Percentiles rank a stretch among this genome's conserved stretches.
Evolutionary conservation across 2,113 vertebrate genomes (phyloP).

Genomic region (Alouatta palliata): DNA sequence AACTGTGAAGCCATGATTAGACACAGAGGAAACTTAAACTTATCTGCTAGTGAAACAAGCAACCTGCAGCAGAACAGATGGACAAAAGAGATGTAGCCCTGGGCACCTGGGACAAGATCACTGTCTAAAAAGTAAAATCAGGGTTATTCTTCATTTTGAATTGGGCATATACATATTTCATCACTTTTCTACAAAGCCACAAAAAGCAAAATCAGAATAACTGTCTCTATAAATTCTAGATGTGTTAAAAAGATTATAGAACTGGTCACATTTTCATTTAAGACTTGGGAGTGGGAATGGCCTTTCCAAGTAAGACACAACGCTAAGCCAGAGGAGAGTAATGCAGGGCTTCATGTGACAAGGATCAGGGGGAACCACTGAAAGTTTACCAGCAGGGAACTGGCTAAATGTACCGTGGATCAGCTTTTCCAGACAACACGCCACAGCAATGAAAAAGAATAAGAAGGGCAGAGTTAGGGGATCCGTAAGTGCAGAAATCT

Average conservation of each 20-base stretch:
- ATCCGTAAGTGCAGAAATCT: background rate
- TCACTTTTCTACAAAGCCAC: background rate
- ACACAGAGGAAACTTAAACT: background rate
- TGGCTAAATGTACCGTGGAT: rapidly evolving
- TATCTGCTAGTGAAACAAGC: background rate
- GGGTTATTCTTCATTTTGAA: background rate
- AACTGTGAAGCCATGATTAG: background rate
- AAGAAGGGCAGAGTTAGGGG: background rate
- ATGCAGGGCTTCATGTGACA: background rate
- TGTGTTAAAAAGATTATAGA: background rate
- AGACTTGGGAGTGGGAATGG: background rate
- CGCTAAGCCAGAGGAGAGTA: background rate
- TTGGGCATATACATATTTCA: background rate
- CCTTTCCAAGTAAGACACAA: background rate
- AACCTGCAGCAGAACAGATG: background rate
- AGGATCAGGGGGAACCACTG: background rate
- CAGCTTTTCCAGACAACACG: background rate
- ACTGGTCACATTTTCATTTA: background rate
- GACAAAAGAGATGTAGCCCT: rapidly evolving
- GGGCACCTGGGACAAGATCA: rapidly evolving
- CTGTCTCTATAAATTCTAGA: background rate
- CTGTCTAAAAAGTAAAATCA: background rate
- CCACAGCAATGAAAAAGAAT: rapidly evolving
- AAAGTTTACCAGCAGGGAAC: rapidly evolving
- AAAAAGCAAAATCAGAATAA: background rate